These are phyloP conservation scores for Mustela nigripes DNA, from an alignment of 2,113 vertebrate species.

Conservation along the genomic window DNA sequence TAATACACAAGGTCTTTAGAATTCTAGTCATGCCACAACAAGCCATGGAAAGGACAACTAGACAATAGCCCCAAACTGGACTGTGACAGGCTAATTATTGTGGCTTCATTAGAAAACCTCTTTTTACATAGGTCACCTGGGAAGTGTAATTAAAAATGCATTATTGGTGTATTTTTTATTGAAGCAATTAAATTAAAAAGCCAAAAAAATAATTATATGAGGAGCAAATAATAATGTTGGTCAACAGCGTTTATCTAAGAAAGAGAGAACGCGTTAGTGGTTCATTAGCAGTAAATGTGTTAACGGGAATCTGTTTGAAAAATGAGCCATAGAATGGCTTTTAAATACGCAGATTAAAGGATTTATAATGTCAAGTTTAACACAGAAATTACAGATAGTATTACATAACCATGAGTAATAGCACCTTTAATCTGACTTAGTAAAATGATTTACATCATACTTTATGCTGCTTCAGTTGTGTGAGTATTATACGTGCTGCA, in stretches of 20 bases:
- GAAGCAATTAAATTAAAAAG: slow-evolving; percentile 99
- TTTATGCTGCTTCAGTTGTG: slow-evolving; percentile 79
- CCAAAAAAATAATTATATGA: slow-evolving; percentile 95
- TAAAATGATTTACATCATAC: slow-evolving; percentile 88
- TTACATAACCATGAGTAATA: slow-evolving; percentile 91
- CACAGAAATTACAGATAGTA: slow-evolving; percentile 93
- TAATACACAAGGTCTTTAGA: slow-evolving; percentile 93
- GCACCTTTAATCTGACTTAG: slow-evolving; percentile 92
- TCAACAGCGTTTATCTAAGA: slow-evolving; percentile 97
- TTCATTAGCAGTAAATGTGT: slow-evolving; percentile 94
- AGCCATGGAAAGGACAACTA: slow-evolving; percentile 93
- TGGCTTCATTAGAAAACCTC: slow-evolving; percentile 97
- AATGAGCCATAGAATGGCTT: slow-evolving; percentile 93
- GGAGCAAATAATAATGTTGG: slow-evolving; percentile 98
- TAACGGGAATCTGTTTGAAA: slow-evolving; percentile 94
- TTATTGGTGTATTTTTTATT: slow-evolving; percentile 98
- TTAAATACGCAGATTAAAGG: slow-evolving; percentile 96
- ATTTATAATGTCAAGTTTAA: slow-evolving; percentile 99
- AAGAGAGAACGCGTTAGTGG: slow-evolving; percentile 92
- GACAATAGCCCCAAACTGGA: slow-evolving; percentile 98
- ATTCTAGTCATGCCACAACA: slow-evolving; percentile 94
- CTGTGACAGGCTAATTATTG: slow-evolving; percentile 99
- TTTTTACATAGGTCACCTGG: slow-evolving; percentile 98
- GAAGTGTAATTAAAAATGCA: slow-evolving; percentile 99
- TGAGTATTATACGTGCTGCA: slow-evolving; percentile 68